These are phyloP conservation scores for Percopsis omiscomaycus DNA, from an alignment of 2,797 vertebrate genomes.

Conservation along the genomic window DNA sequence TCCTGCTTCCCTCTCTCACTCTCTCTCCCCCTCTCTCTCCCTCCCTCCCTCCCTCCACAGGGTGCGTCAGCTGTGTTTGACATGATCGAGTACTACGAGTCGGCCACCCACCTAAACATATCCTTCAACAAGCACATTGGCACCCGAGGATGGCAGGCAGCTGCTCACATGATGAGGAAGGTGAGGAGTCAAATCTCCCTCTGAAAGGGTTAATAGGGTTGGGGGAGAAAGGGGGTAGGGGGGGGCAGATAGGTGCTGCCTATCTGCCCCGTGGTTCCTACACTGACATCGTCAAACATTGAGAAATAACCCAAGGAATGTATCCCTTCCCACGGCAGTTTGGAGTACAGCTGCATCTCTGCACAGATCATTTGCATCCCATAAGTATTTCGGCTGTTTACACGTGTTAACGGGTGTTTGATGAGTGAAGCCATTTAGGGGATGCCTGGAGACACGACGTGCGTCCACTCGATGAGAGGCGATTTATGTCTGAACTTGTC, in stretches of 20 bases:
- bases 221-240: too few species aligned
- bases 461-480: not conserved
- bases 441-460: slow-evolving; percentile 7
- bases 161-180: slow-evolving; percentile 97
- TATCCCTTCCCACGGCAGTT: not conserved
- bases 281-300: too few species aligned
- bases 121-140: slow-evolving; percentile 97
- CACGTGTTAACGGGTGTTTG: not conserved
- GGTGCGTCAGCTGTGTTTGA: slow-evolving; percentile 93
- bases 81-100: slow-evolving; percentile 98
- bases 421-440: slow-evolving; percentile 11
- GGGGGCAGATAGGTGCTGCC: too few species aligned
- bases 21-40: too few species aligned
- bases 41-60: slow-evolving; percentile 55
- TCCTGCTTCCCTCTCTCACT: slow-evolving; percentile 7
- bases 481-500: slow-evolving; percentile 7
- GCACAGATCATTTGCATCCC: slow-evolving; percentile 15
- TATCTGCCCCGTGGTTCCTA: too few species aligned
- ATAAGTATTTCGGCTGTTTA: slow-evolving; percentile 1
- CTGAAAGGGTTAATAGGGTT: too few species aligned
- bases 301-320: too few species aligned
- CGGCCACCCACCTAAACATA: slow-evolving; percentile 95
- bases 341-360: slow-evolving; percentile 9
- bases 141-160: slow-evolving; percentile 93
- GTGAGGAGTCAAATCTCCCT: slow-evolving; percentile 65